These are phyloP conservation scores for Smittia aterrima DNA, from an alignment of 2,888 invertebrate species.

Conservation along the genomic window DNA sequence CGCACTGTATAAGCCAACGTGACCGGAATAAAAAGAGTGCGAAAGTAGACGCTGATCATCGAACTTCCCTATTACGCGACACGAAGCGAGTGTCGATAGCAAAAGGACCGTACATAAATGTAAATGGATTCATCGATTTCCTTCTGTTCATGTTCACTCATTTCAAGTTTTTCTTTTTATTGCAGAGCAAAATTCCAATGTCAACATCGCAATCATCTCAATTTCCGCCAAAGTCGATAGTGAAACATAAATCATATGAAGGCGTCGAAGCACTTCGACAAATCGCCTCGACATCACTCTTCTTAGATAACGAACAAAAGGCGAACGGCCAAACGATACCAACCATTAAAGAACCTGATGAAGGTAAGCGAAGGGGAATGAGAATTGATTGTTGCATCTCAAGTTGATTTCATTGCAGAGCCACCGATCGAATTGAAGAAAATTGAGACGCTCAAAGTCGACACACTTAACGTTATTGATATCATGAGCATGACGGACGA, in stretches of 20 bases:
- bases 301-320: conserved; percentile 55
- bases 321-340: conserved; percentile 52
- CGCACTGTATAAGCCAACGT: conserved; percentile 70
- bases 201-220: conserved; percentile 41
- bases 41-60: conserved; percentile 54
- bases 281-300: conserved; percentile 55
- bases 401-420: conserved; percentile 44
- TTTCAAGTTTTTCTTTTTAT: neutral
- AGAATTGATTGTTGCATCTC: no score
- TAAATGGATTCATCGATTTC: neutral
- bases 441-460: conserved; percentile 50
- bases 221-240: conserved; percentile 41
- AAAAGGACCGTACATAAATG: conserved; percentile 47
- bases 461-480: conserved; percentile 48
- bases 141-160: no score
- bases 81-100: conserved; percentile 53
- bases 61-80: conserved; percentile 53
- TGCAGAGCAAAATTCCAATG: conserved; percentile 40
- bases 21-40: conserved; percentile 58
- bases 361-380: conserved; percentile 44
- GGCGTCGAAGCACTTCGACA: conserved; percentile 55
- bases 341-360: conserved; percentile 54
- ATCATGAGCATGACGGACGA: conserved; percentile 35
- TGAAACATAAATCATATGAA: conserved; percentile 45
- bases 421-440: conserved; percentile 51